These are phyloP conservation scores for Toxotes chatareus DNA, from an alignment of 2,113 vertebrate species.

Conservation along the genomic window DNA sequence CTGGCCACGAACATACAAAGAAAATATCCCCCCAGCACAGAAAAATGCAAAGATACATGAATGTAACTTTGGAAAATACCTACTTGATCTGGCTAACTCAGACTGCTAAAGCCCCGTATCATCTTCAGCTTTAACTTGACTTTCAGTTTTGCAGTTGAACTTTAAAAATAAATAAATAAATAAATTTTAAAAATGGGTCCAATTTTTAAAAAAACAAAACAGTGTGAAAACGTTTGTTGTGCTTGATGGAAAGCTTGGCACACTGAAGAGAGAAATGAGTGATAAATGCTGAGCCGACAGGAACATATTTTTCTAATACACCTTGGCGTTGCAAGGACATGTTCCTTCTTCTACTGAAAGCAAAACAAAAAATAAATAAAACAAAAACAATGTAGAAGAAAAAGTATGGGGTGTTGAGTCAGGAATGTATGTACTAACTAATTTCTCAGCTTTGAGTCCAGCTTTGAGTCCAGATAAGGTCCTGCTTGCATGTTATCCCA, in stretches of 20 bases:
- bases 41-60: neutral
- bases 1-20: neutral
- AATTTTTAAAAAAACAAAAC: neutral
- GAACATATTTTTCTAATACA: too few species aligned
- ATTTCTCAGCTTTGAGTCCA: neutral
- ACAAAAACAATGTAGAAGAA: neutral
- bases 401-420: neutral
- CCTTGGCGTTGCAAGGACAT: too few species aligned
- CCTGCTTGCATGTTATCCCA: neutral
- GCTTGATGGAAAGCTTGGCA: neutral
- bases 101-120: neutral
- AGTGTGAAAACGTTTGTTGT: neutral
- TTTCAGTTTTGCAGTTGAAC: neutral
- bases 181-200: too few species aligned
- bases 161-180: too few species aligned
- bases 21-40: neutral
- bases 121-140: neutral
- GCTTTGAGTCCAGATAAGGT: neutral
- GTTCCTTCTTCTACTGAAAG: too few species aligned
- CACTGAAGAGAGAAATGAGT: neutral
- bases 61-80: neutral
- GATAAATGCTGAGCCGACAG: too few species aligned
- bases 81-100: neutral
- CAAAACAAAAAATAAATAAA: neutral
- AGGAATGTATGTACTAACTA: neutral